Percentiles rank a stretch among this genome's conserved stretches.
Conservation (phyloP, 2,113 vertebrate species). For the Periophthalmus modestus region DNA sequence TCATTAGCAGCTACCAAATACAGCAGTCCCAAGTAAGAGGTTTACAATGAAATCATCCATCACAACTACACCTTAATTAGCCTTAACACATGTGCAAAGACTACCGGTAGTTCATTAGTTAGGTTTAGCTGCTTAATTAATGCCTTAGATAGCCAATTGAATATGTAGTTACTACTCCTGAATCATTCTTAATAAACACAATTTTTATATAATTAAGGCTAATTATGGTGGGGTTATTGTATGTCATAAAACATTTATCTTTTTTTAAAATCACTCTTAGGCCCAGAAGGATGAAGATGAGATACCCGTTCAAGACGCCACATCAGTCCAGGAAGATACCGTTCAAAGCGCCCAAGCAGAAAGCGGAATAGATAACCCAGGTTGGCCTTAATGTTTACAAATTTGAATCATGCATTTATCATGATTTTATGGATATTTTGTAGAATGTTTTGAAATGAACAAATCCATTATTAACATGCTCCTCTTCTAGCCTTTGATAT, state of each 20-base stretch:
- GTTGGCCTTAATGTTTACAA: constrained; percentile 45
- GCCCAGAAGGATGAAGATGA: constrained; percentile 44
- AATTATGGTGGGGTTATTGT: background rate
- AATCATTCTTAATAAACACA: too few species aligned
- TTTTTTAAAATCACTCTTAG: constrained; percentile 5
- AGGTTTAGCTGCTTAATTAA: too few species aligned
- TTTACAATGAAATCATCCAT: background rate
- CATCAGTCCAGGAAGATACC: constrained; percentile 6
- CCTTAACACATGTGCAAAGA: too few species aligned
- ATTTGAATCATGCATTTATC: background rate
- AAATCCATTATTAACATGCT: background rate
- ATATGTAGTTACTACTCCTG: too few species aligned
- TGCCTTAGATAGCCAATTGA: too few species aligned
- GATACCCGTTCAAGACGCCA: background rate
- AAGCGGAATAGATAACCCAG: constrained; percentile 65
- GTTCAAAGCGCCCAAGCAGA: constrained; percentile 2
- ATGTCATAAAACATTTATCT: background rate
- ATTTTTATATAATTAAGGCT: too few species aligned
- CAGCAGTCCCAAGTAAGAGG: constrained; percentile 73
- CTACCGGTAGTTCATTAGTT: too few species aligned
- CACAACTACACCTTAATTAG: too few species aligned
- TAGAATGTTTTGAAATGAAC: too few species aligned
- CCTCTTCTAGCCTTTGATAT: constrained; percentile 72
- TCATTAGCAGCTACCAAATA: constrained; percentile 76
- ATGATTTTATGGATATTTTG: background rate